phyloP scores from a whole-genome alignment of 1,140 invertebrate species.

The Halotydeus destructor region DNA sequence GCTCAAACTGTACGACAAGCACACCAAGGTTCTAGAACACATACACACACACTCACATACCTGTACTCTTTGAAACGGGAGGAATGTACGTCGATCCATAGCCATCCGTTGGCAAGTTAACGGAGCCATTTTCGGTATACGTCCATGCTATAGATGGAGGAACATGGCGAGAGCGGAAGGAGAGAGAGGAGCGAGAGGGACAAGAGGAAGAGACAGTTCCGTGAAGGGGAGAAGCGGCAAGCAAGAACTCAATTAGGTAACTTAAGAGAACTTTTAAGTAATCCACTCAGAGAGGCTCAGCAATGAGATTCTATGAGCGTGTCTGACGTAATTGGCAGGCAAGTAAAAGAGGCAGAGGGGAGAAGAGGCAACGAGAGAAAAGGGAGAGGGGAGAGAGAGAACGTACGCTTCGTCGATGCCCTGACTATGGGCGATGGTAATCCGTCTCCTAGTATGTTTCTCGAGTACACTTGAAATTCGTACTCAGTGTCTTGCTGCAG shows the following conservation, averaged over 20 bases:
- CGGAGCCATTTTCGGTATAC: not conserved
- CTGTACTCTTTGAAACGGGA: too few relatives aligned
- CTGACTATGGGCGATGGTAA: conserved; percentile 80
- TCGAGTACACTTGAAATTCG: conserved; percentile 87
- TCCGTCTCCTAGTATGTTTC: conserved; percentile 77
- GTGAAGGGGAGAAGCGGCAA: not conserved
- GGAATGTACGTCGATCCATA: conserved; percentile 40
- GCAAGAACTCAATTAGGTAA: not conserved
- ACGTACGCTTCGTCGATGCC: conserved; percentile 62
- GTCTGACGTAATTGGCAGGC: not conserved
- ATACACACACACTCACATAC: too few relatives aligned
- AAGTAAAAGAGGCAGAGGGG: not conserved
- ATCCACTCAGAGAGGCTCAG: not conserved
- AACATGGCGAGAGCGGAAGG: not conserved
- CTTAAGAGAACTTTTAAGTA: not conserved
- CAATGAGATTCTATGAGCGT: not conserved
- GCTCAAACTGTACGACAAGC: not conserved
- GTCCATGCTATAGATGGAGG: not conserved
- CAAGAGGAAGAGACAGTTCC: not conserved
- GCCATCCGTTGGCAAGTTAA: conserved; percentile 35
- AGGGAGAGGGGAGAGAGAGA: not conserved
- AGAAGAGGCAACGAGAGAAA: conserved; percentile 1
- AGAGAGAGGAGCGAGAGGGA: not conserved
- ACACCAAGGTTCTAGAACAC: too few relatives aligned
- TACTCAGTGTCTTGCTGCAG: conserved; percentile 71